These are phyloP conservation scores for Mobula birostris DNA, from an alignment of 2,113 vertebrate species.

Conservation along the genomic window DNA sequence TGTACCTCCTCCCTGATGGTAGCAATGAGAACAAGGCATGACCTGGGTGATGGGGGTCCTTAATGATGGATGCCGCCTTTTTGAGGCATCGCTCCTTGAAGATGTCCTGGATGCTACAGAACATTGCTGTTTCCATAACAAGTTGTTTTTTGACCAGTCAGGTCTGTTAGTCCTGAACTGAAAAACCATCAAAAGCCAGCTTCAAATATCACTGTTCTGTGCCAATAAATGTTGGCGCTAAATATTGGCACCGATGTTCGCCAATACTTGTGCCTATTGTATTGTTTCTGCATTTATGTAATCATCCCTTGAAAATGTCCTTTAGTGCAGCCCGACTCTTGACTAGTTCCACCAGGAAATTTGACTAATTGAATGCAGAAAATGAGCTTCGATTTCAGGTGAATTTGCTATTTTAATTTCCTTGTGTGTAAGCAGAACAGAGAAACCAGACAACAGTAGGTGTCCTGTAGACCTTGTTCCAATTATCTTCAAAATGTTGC, in stretches of 20 bases:
- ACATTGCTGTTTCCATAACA: too few relatives aligned
- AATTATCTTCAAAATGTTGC: neutral
- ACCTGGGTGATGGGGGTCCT: too few relatives aligned
- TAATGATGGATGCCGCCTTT: too few relatives aligned
- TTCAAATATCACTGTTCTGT: neutral
- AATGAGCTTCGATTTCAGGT: constrained; percentile 6
- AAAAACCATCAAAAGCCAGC: neutral
- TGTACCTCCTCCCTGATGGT: too few relatives aligned
- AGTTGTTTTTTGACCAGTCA: too few relatives aligned
- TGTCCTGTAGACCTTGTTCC: too few relatives aligned
- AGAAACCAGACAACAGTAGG: neutral
- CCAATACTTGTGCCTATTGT: neutral
- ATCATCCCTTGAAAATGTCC: neutral
- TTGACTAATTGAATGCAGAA: neutral
- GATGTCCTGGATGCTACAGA: too few relatives aligned
- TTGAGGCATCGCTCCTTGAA: too few relatives aligned
- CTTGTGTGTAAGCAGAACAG: neutral
- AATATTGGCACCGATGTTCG: neutral
- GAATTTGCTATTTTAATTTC: neutral
- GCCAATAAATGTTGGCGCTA: neutral
- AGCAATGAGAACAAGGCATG: too few relatives aligned
- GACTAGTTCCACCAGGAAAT: neutral
- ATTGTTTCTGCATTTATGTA: neutral
- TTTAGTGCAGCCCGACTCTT: neutral
- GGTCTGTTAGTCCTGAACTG: too few relatives aligned